Percentiles rank a stretch among this genome's conserved stretches.
Conservation (phyloP, 1,140 invertebrate genomes). For the Patella vulgata region DNA sequence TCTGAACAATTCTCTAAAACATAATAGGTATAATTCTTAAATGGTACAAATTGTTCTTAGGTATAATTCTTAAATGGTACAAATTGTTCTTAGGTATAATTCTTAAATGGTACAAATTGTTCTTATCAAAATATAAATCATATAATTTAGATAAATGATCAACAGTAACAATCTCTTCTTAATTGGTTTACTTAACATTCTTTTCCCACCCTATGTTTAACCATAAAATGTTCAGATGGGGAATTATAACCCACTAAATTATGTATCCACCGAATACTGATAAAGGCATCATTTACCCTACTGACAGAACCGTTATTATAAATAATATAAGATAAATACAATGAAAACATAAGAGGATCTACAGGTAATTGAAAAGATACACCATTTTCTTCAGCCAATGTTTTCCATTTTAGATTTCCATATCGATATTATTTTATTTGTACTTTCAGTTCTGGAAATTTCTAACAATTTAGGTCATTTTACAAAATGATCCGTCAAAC, state of each 20-base stretch:
- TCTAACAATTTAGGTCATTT: too few species aligned
- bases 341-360: too few species aligned
- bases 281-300: conserved; percentile 9
- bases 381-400: too few species aligned
- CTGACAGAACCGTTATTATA: conserved; percentile 4
- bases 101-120: conserved; percentile 12
- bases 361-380: too few species aligned
- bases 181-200: conserved; percentile 6
- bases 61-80: too few species aligned
- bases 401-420: too few species aligned
- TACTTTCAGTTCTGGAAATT: too few species aligned
- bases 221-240: conserved; percentile 6
- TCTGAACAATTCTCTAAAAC: conserved; percentile 23
- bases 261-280: conserved; percentile 18
- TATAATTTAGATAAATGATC: conserved; percentile 9
- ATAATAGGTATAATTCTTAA: conserved; percentile 12
- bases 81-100: too few species aligned
- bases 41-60: too few species aligned
- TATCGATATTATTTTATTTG: too few species aligned
- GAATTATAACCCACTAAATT: conserved; percentile 2
- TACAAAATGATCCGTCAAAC: too few species aligned
- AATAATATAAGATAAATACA: neutral
- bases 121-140: neutral
- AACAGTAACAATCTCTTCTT: conserved; percentile 20
- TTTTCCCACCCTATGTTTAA: conserved; percentile 18